Percentiles rank a stretch among this genome's conserved stretches.
Conservation (phyloP, 1,140 invertebrate genomes). For the Temnothorax longispinosus region DNA sequence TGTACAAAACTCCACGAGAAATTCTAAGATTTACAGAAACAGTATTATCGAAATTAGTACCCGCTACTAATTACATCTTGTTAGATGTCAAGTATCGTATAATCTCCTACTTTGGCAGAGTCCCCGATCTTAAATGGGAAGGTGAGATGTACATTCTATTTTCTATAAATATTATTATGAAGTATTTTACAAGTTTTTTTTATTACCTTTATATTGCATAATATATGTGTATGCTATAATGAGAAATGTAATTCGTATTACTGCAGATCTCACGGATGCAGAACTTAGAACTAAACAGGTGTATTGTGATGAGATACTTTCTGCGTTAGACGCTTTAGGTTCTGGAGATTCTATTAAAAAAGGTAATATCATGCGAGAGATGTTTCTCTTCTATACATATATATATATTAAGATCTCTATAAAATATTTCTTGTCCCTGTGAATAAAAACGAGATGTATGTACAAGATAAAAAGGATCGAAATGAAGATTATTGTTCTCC, state of each 20-base stretch:
- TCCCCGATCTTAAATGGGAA: conserved; percentile 71
- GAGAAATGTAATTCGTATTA: conserved; percentile 38
- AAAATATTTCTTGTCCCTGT: not conserved
- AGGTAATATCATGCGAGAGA: conserved; percentile 69
- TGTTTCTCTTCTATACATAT: not conserved
- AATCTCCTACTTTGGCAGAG: conserved; percentile 78
- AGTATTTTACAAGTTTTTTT: conserved; percentile 8
- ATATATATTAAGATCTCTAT: not conserved
- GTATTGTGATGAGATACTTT: conserved; percentile 78
- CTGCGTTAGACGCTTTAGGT: conserved; percentile 72
- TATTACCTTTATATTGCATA: conserved; percentile 4
- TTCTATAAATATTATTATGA: not conserved
- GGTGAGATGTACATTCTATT: conserved; percentile 62
- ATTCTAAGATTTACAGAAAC: conserved; percentile 72
- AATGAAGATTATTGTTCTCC: not conserved
- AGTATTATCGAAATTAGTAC: conserved; percentile 73
- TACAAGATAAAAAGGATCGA: not conserved
- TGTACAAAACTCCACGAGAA: conserved; percentile 68
- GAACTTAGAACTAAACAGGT: conserved; percentile 76
- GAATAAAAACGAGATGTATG: not conserved
- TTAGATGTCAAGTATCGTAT: conserved; percentile 78
- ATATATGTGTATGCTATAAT: not conserved
- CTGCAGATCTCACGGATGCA: conserved; percentile 77
- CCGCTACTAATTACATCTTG: conserved; percentile 75
- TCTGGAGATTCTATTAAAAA: conserved; percentile 80